phyloP scores from a whole-genome alignment of 1,140 invertebrate genomes.

The Habropoda laboriosa region DNA sequence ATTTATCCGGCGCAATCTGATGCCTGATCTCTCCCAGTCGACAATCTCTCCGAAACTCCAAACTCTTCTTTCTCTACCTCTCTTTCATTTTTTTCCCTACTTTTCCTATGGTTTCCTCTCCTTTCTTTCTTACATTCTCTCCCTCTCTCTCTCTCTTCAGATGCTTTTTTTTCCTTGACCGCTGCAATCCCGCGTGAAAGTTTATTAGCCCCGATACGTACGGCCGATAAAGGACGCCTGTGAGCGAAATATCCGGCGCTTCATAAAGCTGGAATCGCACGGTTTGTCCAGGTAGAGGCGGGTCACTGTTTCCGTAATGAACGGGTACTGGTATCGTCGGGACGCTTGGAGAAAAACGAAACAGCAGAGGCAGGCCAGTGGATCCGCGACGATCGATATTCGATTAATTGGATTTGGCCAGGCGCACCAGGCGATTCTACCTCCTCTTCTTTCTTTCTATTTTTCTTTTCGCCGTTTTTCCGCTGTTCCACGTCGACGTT shows the following conservation, averaged over 20 bases:
- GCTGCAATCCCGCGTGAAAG: background rate
- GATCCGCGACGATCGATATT: slow-evolving; percentile 33
- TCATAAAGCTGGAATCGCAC: slow-evolving; percentile 18
- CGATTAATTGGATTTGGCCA: slow-evolving; percentile 43
- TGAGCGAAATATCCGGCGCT: slow-evolving; percentile 18
- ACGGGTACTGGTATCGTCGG: background rate
- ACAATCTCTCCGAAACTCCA: too few species aligned
- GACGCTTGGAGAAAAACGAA: slow-evolving; percentile 14
- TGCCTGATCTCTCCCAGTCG: too few species aligned
- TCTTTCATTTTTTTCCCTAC: too few species aligned
- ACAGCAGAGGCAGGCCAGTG: background rate
- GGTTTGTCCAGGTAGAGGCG: slow-evolving; percentile 36
- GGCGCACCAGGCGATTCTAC: background rate
- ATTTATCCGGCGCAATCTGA: too few species aligned
- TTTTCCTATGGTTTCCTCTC: too few species aligned
- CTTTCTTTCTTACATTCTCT: background rate
- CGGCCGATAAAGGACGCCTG: slow-evolving; percentile 9
- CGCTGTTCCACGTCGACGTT: background rate
- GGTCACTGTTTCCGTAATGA: slow-evolving; percentile 41
- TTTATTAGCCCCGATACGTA: slow-evolving; percentile 33
- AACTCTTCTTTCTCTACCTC: too few species aligned
- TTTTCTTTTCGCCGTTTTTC: background rate
- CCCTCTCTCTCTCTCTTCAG: background rate
- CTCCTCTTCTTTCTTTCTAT: background rate
- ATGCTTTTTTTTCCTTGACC: background rate